phyloP scores from a whole-genome alignment of 1,140 invertebrate genomes.

The Monochamus saltuarius region DNA sequence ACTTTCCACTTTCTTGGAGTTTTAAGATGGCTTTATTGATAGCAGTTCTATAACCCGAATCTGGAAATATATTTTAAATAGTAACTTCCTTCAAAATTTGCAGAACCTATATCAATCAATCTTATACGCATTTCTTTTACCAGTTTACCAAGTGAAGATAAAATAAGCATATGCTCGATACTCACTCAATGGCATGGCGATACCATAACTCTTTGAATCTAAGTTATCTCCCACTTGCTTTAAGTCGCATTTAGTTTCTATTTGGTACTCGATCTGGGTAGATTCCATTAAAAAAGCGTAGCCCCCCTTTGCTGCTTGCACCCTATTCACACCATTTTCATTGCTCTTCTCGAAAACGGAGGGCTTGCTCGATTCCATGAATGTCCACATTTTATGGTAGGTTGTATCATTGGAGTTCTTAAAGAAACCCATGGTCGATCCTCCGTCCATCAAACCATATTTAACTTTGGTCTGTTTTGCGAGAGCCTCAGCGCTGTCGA shows the following conservation, averaged over 20 bases:
- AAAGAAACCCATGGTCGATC: conserved; percentile 77
- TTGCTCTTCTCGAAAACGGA: conserved; percentile 79
- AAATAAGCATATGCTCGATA: neutral
- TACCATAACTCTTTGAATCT: conserved; percentile 82
- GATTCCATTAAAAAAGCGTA: conserved; percentile 90
- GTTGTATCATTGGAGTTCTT: conserved; percentile 67
- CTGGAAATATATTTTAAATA: too few relatives aligned
- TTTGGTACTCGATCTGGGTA: conserved; percentile 75
- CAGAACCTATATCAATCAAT: too few relatives aligned
- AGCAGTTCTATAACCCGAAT: conserved; percentile 64
- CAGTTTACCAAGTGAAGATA: too few relatives aligned
- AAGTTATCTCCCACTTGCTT: conserved; percentile 74
- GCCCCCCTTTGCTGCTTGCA: conserved; percentile 62
- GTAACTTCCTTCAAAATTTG: too few relatives aligned
- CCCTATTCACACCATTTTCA: conserved; percentile 79
- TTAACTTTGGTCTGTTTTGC: conserved; percentile 87
- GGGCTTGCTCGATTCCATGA: conserved; percentile 78
- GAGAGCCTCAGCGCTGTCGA: conserved; percentile 85
- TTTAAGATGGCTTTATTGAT: conserved; percentile 75
- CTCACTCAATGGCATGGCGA: conserved; percentile 73
- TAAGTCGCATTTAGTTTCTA: conserved; percentile 73
- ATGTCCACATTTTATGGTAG: conserved; percentile 68
- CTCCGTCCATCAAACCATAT: conserved; percentile 61
- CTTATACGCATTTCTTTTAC: too few relatives aligned
- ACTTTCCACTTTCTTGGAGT: conserved; percentile 77